phyloP scores from a whole-genome alignment of 2,888 invertebrate genomes.

The Pyrrhosoma nymphula region DNA sequence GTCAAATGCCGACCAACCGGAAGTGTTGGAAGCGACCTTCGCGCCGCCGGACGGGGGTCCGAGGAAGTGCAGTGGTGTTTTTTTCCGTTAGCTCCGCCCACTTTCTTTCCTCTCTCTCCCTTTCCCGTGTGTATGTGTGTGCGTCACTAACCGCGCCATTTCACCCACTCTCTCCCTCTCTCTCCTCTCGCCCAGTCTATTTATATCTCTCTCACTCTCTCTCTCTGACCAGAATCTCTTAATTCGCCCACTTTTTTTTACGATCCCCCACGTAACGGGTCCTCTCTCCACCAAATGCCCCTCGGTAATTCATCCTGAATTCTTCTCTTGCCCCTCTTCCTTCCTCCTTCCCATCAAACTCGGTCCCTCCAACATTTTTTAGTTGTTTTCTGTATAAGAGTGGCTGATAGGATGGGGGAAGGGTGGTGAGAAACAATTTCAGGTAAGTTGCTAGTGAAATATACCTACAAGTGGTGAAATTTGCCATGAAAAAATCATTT shows the following conservation, averaged over 20 bases:
- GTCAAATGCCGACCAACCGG: conserved; percentile 2
- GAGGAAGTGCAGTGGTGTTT: conserved; percentile 60
- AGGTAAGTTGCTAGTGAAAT: background rate
- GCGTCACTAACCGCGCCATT: background rate
- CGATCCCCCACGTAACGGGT: background rate
- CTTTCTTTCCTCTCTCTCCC: background rate
- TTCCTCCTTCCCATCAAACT: background rate
- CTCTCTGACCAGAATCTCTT: background rate
- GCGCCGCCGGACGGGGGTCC: conserved; percentile 30
- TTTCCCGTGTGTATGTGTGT: background rate
- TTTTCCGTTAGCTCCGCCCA: conserved; percentile 22
- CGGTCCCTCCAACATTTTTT: background rate
- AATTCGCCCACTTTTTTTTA: background rate
- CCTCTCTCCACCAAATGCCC: background rate
- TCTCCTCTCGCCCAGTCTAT: background rate
- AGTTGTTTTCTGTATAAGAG: background rate
- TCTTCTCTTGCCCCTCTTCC: background rate
- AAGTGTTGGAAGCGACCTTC: background rate
- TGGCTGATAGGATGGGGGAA: background rate
- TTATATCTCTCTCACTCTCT: background rate
- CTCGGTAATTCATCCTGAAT: background rate
- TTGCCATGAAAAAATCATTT: too few relatives aligned
- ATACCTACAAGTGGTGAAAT: too few relatives aligned
- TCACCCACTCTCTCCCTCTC: background rate
- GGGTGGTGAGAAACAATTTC: background rate